A percentile compares a stretch with the other conserved stretches of the same genome.
Evolutionary conservation across 2,888 invertebrate genomes (phyloP).

Genomic region (Gerosis bhagava): DNA sequence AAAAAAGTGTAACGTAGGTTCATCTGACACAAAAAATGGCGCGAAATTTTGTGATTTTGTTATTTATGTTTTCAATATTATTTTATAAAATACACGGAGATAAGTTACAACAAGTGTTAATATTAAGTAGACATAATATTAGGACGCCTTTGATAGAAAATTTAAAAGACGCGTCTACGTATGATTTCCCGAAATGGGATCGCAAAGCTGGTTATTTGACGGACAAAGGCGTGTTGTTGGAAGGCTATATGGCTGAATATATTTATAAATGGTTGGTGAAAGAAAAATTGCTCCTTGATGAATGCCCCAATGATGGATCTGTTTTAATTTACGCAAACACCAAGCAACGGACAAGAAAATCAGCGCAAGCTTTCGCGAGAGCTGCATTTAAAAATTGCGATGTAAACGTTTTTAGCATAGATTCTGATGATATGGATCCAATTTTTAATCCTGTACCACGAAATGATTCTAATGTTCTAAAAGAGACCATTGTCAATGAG

Average conservation of each 20-base stretch:
- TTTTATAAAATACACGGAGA: conserved; percentile 12
- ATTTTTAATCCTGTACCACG: conserved; percentile 52
- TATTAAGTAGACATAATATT: conserved; percentile 60
- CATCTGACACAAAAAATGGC: conserved; percentile 24
- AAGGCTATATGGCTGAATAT: conserved; percentile 58
- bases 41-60: conserved; percentile 9
- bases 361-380: conserved; percentile 52
- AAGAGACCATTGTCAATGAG: conserved; percentile 39
- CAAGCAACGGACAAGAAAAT: conserved; percentile 51
- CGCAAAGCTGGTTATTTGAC: conserved; percentile 51
- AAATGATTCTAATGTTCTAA: conserved; percentile 43
- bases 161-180: conserved; percentile 44
- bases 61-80: conserved; percentile 9
- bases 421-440: conserved; percentile 46
- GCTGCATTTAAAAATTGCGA: conserved; percentile 56
- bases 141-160: conserved; percentile 52
- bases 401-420: conserved; percentile 43
- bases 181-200: conserved; percentile 52
- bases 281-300: conserved; percentile 42
- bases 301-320: conserved; percentile 46
- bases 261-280: conserved; percentile 52
- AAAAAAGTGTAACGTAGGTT: no score
- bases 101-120: conserved; percentile 49
- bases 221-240: conserved; percentile 54
- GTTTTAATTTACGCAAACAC: conserved; percentile 59